Evolutionary conservation across 2,888 invertebrate genomes (phyloP).

Genomic region (Nemotelus nigrinus): DNA sequence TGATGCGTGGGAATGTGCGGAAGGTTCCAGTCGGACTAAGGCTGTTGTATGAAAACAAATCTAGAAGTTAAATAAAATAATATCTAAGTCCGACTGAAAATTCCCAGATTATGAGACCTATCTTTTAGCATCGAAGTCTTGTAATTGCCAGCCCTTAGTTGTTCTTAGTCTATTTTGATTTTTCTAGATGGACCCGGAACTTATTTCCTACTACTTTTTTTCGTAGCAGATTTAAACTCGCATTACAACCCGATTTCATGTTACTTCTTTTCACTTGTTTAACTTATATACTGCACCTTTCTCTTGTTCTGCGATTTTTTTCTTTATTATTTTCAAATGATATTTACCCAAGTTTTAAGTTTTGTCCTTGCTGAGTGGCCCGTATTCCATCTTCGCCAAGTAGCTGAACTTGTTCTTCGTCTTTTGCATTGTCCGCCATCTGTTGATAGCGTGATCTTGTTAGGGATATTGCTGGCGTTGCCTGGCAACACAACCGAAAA

Average conservation of each 20-base stretch:
- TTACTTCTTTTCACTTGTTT: neutral
- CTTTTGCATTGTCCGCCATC: slow-evolving; percentile 97
- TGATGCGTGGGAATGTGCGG: neutral
- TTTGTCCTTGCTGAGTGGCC: slow-evolving; percentile 81
- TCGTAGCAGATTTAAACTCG: neutral
- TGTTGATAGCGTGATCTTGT: slow-evolving; percentile 74
- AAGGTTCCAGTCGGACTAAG: too few relatives aligned
- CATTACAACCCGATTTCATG: neutral
- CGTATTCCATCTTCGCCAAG: slow-evolving; percentile 96
- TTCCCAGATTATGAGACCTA: too few relatives aligned
- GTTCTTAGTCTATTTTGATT: too few relatives aligned
- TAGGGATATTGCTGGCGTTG: slow-evolving; percentile 75
- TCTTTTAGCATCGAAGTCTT: too few relatives aligned
- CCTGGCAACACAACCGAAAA: slow-evolving; percentile 68
- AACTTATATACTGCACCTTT: neutral
- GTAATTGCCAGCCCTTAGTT: too few relatives aligned
- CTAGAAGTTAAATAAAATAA: too few relatives aligned
- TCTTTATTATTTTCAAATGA: slow-evolving; percentile 49
- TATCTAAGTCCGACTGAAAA: too few relatives aligned
- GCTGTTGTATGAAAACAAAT: too few relatives aligned
- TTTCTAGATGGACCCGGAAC: too few relatives aligned
- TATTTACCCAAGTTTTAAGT: slow-evolving; percentile 97
- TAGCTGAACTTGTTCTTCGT: slow-evolving; percentile 95
- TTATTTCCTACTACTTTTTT: too few relatives aligned
- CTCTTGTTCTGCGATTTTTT: neutral